Base-by-base conservation (phyloP, 1,140 invertebrate species). In the Tetragonula clypearis region DNA sequence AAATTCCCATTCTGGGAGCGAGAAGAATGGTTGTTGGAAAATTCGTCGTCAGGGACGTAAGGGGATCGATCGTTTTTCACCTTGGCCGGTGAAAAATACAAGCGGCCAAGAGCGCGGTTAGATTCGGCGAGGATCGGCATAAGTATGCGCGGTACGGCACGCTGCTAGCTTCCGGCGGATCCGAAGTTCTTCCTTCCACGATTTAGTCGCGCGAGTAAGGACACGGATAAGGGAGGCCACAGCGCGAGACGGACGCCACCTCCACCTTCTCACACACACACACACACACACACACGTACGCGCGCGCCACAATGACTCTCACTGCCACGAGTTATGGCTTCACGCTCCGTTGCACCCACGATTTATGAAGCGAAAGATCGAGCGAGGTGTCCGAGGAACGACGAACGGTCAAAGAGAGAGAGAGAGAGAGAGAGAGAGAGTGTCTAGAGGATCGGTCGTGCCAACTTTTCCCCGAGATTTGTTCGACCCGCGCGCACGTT, bases 311-410 rank as follows among this genome's bases (percentile, higher is more conserved):
- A 23, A 35, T 68, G 53, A 55, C 82, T 55, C 83, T 65, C 76
- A 65, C 89, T 72, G 80, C 72, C 81, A 88, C 88, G 86, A 90
- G 81, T 90, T 90, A 90, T 88, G 84, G 85, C 89, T 88, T 88
- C 69, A 87, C 89, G 88, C 73, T 86, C 82, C 86, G 88, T 83
- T 90, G 86, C 86, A 56, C 77, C 35, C 35, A 72, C 82, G 81
- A 90, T 90, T 90, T 90, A 90, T 90, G 88, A 86, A 86, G 78
- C 86, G 56, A 58, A 81, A 86, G 89, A 90, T 90, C 84, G 86
- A 80, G 72, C 23, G 65, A 85, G 75, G 78, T 85, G 79, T 69
- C 62, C 49, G 58, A 77, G 75, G 72, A 75, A 73, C 58, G 65
- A 69, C 21, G 71, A 12, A 62, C 21, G 60, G 58, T 21, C 83